Evolutionary conservation across 2,113 vertebrate genomes (phyloP).

Genomic region (Aptenodytes forsteri): DNA sequence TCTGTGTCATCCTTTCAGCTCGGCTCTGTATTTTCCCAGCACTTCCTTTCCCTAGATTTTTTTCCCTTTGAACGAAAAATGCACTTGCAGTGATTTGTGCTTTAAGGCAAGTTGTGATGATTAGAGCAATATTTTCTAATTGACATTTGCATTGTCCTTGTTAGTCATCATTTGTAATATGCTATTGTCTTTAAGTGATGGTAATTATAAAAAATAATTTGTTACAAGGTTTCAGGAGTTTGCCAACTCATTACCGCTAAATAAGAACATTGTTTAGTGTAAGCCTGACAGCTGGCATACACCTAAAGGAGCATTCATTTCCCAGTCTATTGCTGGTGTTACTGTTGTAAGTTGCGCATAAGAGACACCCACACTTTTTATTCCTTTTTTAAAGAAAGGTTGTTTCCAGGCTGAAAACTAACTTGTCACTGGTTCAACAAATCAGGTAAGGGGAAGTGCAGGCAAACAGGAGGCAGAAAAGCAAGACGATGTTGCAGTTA

Average conservation of each 20-base stretch:
- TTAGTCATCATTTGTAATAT: neutral
- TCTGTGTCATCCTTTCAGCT: neutral
- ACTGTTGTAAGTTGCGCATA: neutral
- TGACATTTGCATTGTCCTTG: slow-evolving; percentile 15
- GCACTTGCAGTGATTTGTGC: neutral
- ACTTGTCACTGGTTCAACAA: neutral
- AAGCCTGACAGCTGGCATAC: neutral
- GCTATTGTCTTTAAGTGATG: slow-evolving; percentile 8
- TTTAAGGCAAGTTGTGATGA: neutral
- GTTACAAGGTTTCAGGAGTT: neutral
- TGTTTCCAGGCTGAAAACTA: neutral
- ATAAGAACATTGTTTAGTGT: slow-evolving; percentile 1
- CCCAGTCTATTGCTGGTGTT: neutral
- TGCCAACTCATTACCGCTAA: slow-evolving; percentile 44
- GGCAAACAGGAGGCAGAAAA: neutral
- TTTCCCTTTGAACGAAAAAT: neutral
- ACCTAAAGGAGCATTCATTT: slow-evolving; percentile 20
- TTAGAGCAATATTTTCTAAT: slow-evolving; percentile 26
- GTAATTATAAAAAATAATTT: slow-evolving; percentile 6
- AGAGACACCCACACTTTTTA: neutral
- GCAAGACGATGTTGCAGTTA: neutral
- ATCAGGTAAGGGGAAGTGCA: neutral
- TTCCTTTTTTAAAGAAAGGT: neutral
- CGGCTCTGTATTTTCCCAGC: neutral
- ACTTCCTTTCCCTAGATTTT: neutral